A percentile compares a stretch with the other conserved stretches of the same genome.
Conservation (phyloP, 2,888 invertebrate genomes). For the Liopterus haemorrhoidalis region DNA sequence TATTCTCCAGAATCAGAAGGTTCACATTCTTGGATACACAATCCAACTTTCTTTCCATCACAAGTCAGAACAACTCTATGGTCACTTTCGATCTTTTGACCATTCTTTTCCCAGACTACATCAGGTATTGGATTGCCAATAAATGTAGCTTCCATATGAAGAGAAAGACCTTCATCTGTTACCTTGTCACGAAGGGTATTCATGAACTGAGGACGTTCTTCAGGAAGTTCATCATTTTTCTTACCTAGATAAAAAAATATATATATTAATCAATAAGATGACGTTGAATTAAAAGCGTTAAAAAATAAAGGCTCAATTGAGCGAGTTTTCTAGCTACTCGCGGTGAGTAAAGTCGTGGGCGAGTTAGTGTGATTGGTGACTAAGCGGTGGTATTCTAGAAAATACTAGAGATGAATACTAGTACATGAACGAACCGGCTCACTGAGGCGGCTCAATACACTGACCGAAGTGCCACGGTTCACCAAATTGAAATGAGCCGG, state of each 20-base stretch:
- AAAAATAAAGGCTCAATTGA: no score
- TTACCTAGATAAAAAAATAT: conserved; percentile 46
- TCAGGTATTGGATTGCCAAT: conserved; percentile 79
- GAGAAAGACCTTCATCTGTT: conserved; percentile 77
- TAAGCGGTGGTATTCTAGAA: no score
- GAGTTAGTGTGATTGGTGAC: no score
- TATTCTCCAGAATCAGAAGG: conserved; percentile 73
- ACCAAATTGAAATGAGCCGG: no score
- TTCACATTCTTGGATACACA: conserved; percentile 65
- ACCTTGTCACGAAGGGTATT: conserved; percentile 68
- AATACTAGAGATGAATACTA: no score
- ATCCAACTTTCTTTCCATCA: conserved; percentile 74
- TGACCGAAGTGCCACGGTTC: no score
- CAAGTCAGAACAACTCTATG: conserved; percentile 70
- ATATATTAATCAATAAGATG: no score
- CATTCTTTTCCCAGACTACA: conserved; percentile 75
- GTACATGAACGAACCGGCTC: no score
- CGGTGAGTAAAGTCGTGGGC: no score
- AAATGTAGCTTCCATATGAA: conserved; percentile 64
- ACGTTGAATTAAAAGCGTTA: no score
- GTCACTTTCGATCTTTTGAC: conserved; percentile 56
- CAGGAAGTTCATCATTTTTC: conserved; percentile 54
- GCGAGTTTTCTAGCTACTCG: no score
- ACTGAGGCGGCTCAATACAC: no score
- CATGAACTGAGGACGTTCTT: conserved; percentile 70